Percentiles rank a stretch among this genome's conserved stretches.
Conservation (phyloP, 2,797 vertebrate genomes). For the Tragelaphus oryx region DNA sequence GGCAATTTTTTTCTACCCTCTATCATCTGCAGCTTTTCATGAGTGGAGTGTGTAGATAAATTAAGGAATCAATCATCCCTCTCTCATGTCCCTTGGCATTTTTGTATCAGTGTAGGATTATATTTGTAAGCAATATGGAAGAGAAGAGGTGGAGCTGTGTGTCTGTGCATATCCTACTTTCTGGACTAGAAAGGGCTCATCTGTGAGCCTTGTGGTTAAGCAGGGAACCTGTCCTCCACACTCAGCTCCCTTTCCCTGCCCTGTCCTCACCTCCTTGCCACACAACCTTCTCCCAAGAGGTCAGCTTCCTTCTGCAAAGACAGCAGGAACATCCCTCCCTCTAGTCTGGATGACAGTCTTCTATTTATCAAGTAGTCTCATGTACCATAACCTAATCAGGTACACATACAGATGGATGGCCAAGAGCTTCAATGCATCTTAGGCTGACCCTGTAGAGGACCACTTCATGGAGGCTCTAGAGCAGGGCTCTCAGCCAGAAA, state of each 20-base stretch:
- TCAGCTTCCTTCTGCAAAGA: neutral
- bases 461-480: neutral
- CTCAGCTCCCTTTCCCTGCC: neutral
- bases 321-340: neutral
- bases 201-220: neutral
- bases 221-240: neutral
- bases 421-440: fast-evolving
- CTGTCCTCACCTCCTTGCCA: neutral
- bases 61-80: no score
- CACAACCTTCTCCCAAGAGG: neutral
- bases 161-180: neutral
- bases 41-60: neutral
- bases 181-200: neutral
- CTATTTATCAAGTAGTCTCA: neutral
- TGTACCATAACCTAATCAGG: no score
- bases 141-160: neutral
- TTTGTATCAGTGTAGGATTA: neutral
- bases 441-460: no score
- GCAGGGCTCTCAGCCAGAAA: neutral
- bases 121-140: neutral
- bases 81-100: neutral
- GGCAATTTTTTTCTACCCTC: neutral
- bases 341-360: neutral
- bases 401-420: fast-evolving
- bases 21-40: neutral